A percentile compares a stretch with the other conserved stretches of the same genome.
These are phyloP conservation scores for Trissolcus basalis DNA, from an alignment of 1,140 invertebrate genomes.

Conservation along the genomic window DNA sequence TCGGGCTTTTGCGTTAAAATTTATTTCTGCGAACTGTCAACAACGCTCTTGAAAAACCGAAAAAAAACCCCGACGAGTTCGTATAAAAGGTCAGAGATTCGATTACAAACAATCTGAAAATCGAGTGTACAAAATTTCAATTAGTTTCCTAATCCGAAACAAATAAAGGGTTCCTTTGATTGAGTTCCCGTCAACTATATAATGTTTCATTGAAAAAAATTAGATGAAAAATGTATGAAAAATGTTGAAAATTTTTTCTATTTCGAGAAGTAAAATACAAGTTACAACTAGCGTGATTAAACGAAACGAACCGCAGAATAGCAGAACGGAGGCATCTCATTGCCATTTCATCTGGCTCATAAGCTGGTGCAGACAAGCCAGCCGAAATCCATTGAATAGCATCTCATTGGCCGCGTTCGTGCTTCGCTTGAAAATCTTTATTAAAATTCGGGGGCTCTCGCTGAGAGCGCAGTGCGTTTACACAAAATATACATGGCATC, in stretches of 20 bases:
- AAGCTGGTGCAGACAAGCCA: conserved; percentile 7
- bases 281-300: conserved; percentile 15
- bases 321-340: conserved; percentile 2
- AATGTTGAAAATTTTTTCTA: too few relatives aligned
- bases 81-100: too few relatives aligned
- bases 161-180: too few relatives aligned
- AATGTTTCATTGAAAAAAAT: background rate
- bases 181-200: too few relatives aligned
- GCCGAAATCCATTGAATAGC: conserved; percentile 16
- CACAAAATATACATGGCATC: background rate
- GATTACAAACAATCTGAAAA: too few relatives aligned
- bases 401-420: conserved; percentile 12
- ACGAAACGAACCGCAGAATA: conserved; percentile 13
- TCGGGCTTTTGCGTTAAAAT: too few relatives aligned
- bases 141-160: too few relatives aligned
- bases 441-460: conserved; percentile 9
- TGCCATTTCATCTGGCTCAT: conserved; percentile 12
- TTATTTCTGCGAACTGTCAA: too few relatives aligned
- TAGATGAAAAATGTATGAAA: too few relatives aligned
- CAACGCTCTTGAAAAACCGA: too few relatives aligned
- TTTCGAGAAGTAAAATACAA: conserved; percentile 4
- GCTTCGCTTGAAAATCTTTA: conserved; percentile 8
- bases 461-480: background rate
- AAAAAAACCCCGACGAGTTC: too few relatives aligned
- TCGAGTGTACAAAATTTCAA: too few relatives aligned